A percentile compares a stretch with the other conserved stretches of the same genome.
phyloP scores from a whole-genome alignment of 2,888 invertebrate genomes.

The Watsonalla binaria region DNA sequence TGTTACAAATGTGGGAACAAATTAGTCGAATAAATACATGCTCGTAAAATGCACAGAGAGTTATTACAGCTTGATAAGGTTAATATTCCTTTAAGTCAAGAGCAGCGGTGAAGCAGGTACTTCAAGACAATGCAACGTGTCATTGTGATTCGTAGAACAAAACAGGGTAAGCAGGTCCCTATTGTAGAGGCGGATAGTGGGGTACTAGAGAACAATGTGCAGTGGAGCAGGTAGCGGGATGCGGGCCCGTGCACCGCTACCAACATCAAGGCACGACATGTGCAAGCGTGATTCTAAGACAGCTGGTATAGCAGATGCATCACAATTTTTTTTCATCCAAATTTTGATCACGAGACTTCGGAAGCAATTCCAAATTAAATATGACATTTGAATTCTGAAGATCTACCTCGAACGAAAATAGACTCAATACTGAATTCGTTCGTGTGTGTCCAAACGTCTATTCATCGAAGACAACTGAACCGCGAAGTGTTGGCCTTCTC shows the following conservation, averaged over 20 bases:
- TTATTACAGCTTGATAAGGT: constrained; percentile 18
- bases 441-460: constrained; percentile 54
- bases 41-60: constrained; percentile 10
- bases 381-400: constrained; percentile 1
- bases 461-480: constrained; percentile 45
- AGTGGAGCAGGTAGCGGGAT: constrained; percentile 64
- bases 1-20: not conserved
- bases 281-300: constrained; percentile 47
- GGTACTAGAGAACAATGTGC: constrained; percentile 49
- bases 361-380: constrained; percentile 4
- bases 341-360: constrained; percentile 16
- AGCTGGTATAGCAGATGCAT: constrained; percentile 56
- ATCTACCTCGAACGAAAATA: constrained; percentile 28
- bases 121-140: constrained; percentile 43
- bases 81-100: constrained; percentile 42
- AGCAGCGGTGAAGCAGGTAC: constrained; percentile 38
- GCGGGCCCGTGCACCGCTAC: constrained; percentile 52
- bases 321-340: constrained; percentile 19
- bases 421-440: constrained; percentile 37
- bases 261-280: constrained; percentile 41
- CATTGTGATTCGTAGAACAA: constrained; percentile 59
- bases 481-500: constrained; percentile 42
- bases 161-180: constrained; percentile 56
- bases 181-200: constrained; percentile 41
- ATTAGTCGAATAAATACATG: constrained; percentile 23